Evolutionary conservation across 2,797 vertebrate species (phyloP).

Genomic region (Podarcis siculus): DNA sequence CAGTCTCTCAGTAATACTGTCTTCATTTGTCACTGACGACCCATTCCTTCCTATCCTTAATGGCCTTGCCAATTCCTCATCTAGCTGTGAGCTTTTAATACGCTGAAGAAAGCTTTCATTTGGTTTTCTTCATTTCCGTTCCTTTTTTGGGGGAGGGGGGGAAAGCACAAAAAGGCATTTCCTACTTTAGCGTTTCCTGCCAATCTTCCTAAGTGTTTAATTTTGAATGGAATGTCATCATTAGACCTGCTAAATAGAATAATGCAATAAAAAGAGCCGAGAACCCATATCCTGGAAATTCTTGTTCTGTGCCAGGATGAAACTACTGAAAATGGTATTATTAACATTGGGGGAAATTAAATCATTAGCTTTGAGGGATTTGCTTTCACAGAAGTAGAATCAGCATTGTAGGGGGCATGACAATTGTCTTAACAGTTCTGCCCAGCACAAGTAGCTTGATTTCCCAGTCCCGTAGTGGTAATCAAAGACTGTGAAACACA

Average conservation of each 20-base stretch:
- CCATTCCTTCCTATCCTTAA: constrained; percentile 52
- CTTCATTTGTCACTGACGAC: constrained; percentile 65
- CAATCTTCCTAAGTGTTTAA: constrained; percentile 65
- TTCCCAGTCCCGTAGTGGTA: constrained; percentile 13
- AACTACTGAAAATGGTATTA: constrained; percentile 24
- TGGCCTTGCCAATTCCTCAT: constrained; percentile 49
- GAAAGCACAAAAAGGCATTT: constrained; percentile 49
- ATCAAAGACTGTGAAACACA: constrained; percentile 39
- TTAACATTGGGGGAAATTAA: neutral
- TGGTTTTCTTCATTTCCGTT: constrained; percentile 63
- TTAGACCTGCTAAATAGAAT: constrained; percentile 63
- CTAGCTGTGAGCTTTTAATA: constrained; percentile 58
- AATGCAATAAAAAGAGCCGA: constrained; percentile 51
- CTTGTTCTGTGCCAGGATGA: constrained; percentile 19
- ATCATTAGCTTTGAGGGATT: constrained; percentile 20
- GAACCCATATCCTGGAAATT: neutral
- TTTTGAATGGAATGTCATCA: constrained; percentile 49
- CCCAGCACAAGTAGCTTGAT: fast-evolving
- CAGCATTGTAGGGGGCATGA: neutral
- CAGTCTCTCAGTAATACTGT: constrained; percentile 44
- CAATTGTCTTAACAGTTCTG: constrained; percentile 39
- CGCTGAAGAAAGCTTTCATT: constrained; percentile 57
- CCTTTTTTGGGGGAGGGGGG: constrained; percentile 1
- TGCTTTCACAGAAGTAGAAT: neutral
- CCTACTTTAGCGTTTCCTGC: constrained; percentile 51